Conservation (phyloP, 1,140 invertebrate species). For the Dinoponera quadriceps region DNA sequence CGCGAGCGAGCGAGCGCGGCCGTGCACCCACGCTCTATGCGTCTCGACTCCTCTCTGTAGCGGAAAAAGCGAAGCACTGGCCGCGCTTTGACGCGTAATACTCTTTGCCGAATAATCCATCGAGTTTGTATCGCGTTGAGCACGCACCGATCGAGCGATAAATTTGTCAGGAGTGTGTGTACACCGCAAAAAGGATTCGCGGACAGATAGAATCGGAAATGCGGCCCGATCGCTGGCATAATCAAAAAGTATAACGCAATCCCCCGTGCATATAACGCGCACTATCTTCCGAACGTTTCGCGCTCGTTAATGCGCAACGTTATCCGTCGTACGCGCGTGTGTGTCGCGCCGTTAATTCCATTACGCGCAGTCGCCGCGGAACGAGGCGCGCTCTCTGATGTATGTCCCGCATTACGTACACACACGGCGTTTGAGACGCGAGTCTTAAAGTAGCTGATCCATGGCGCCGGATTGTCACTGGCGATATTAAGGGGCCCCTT, state of each 20-base stretch:
- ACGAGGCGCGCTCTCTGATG: slow-evolving; percentile 42
- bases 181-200: not conserved
- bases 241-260: too few species aligned
- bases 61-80: not conserved
- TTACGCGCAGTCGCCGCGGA: slow-evolving; percentile 17
- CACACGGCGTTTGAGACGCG: slow-evolving; percentile 31
- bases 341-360: slow-evolving; percentile 20
- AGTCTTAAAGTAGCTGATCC: slow-evolving; percentile 17
- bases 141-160: slow-evolving; percentile 20
- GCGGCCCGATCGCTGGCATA: too few species aligned
- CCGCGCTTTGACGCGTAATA: slow-evolving; percentile 42
- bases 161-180: slow-evolving; percentile 43
- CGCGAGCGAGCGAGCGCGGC: slow-evolving; percentile 17
- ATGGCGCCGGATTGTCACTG: too few species aligned
- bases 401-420: slow-evolving; percentile 39
- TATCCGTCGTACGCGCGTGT: not conserved
- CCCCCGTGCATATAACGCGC: not conserved
- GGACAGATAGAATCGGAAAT: slow-evolving; percentile 25
- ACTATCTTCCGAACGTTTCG: not conserved
- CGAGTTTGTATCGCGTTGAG: slow-evolving; percentile 30
- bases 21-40: not conserved
- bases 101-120: slow-evolving; percentile 43
- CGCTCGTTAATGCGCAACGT: slow-evolving; percentile 10
- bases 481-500: too few species aligned
- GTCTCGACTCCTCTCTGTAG: not conserved